Evolutionary conservation across 2,113 vertebrate genomes (phyloP).

Genomic region (Sprattus sprattus): DNA sequence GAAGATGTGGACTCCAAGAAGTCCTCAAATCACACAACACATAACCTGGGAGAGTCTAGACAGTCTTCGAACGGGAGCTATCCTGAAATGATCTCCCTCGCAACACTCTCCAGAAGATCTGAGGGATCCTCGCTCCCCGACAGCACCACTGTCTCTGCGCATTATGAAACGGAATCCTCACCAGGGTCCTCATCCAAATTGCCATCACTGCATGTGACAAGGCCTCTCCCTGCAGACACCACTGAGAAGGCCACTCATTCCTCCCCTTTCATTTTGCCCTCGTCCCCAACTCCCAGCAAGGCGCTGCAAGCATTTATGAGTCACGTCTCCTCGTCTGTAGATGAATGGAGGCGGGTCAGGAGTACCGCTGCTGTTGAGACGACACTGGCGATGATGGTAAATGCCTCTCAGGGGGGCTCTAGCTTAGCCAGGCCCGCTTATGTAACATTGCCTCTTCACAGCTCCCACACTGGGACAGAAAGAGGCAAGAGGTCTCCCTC

Average conservation of each 20-base stretch:
- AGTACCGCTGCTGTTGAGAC: not conserved
- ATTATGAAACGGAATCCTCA: not conserved
- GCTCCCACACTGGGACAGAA: not conserved
- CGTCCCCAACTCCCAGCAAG: not conserved
- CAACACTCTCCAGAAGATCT: not conserved
- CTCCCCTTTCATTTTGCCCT: not conserved
- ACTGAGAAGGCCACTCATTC: not conserved
- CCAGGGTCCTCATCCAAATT: not conserved
- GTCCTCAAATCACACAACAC: not conserved
- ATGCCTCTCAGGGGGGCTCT: not conserved
- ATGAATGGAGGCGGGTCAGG: not conserved
- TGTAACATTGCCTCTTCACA: not conserved
- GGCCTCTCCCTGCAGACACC: not conserved
- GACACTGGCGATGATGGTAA: not conserved
- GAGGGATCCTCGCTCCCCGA: not conserved
- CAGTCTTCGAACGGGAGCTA: not conserved
- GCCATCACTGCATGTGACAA: slow-evolving; percentile 13
- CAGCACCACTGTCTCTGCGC: not conserved
- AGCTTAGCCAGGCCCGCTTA: not conserved
- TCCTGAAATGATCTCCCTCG: not conserved
- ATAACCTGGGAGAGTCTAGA: not conserved
- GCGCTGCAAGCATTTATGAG: not conserved
- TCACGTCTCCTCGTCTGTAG: not conserved
- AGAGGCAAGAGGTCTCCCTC: not conserved
- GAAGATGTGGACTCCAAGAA: not conserved